Evolutionary conservation across 2,888 invertebrate genomes (phyloP), one percentile per base, ranked within the genome.

Genomic region (Orchesella flavescens): DNA sequence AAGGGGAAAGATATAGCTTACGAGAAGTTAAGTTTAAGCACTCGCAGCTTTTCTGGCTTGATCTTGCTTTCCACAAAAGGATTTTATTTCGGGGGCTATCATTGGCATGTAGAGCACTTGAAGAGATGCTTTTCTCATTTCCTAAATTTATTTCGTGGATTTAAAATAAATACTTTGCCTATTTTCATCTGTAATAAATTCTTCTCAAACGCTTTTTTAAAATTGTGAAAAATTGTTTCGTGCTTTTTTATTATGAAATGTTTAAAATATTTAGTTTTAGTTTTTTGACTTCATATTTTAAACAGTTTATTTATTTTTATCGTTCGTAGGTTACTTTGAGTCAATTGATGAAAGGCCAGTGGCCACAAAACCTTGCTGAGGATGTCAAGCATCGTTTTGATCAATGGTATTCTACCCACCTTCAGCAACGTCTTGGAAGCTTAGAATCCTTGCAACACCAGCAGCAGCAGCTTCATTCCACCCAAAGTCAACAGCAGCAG

Each of bases 381-480:
- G 97, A 97, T 73, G 93, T 94, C 89, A 93, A 95, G 34, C 92
- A 95, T 83, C 95, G 96, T 90, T 97, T 97, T 90, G 97, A 97
- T 89, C 94, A 95, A 80, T 97, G 97, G 97, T 96, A 95, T 94
- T 93, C 93, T 61, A 92, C 93, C 78, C 95, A 95, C 89, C 92
- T 94, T 71, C 93, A 93, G 91, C 92, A 89, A 89, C 83, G 86
- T 12, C 68, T 87, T 0, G 78, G 81, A 10, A 85, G 82, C 15
- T 57, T 87, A 53, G 87, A 88, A 77, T 86, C 88, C 23, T 66
- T 88, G 0, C 89, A 88, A 68, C 86, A 74, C 90, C 92, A 57
- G 71, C 59, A 74, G 90, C 92, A 57, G 71, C 59, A 59, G 17
- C 61, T 21, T 21, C 76, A 71, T 78, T 65, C 65, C 44, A 71